Base-by-base conservation (phyloP, 1,140 invertebrate species). In the Ganaspis sp. region DNA sequence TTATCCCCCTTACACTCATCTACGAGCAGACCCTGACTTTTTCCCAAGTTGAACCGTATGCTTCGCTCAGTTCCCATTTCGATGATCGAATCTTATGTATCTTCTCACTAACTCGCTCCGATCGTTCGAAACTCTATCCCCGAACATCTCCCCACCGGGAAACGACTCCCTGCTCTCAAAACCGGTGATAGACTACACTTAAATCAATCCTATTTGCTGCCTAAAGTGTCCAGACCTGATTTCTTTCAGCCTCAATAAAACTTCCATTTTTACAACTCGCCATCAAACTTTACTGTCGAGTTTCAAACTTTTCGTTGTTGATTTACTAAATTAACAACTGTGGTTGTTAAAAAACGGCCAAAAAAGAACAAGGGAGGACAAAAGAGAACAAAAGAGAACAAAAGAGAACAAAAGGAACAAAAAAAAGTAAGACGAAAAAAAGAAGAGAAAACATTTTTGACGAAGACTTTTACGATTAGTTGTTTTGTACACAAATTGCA, bases 61-160 rank as follows among this genome's bases (percentile, higher is more conserved):
- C 58, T n/a, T 64, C 58, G 29, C 58, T 64, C 58, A 29, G 58
- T 29, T 64, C 58, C 58, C 58, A 64, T 64, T 64, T 64, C 58
- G 58, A 64, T 64, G 58, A 64, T 64, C 23, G 58, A 64, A 64
- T 64, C 23, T 34, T 64, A 64, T 64, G 23, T 64, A 64, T 29
- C 58, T n/a, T 34, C 11, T 23, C 58, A 64, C 58, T 64, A 64
- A 64, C 23, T 64, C 58, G 12, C 15, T 64, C 29, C 58, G 58
- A 64, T 64, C 58, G 26, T 29, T 15, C 3, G 58, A 34, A 64
- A 64, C 58, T 64, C 54, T 23, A 26, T 26, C 54, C 11, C 21
- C 23, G 54, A 64, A 64, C 58, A n/a, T 64, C 23, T 64, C 21
- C 21, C 23, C n/a, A 3, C 58, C 23, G 58, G 23, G 29, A 64